These are phyloP conservation scores for Anagyrus pseudococci DNA, from an alignment of 2,888 invertebrate species.

Conservation along the genomic window DNA sequence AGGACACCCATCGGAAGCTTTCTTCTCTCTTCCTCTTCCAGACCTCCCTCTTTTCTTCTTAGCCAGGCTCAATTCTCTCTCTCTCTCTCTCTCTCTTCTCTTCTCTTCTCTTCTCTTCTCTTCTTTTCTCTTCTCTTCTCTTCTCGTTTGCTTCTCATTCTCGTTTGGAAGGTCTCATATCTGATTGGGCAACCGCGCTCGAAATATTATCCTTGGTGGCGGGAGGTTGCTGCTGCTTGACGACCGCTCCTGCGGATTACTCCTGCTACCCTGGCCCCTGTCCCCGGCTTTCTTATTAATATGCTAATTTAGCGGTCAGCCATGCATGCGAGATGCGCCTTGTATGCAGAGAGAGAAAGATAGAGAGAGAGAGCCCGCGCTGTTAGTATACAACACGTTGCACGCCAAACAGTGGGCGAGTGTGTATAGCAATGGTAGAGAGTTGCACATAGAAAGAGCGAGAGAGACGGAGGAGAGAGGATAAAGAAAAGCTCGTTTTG, in stretches of 20 bases:
- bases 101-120: too few species aligned
- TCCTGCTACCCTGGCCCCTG: conserved; percentile 61
- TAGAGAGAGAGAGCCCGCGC: not conserved
- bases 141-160: not conserved
- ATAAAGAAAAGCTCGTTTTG: conserved; percentile 6
- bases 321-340: not conserved
- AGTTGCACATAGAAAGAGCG: not conserved
- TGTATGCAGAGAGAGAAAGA: too few species aligned
- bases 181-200: too few species aligned
- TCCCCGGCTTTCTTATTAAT: conserved; percentile 61
- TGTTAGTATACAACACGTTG: not conserved
- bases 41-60: not conserved
- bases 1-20: conserved; percentile 19
- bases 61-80: not conserved
- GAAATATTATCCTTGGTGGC: conserved; percentile 6
- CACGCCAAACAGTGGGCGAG: not conserved
- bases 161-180: too few species aligned
- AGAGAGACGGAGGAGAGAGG: conserved; percentile 1
- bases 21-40: conserved; percentile 1
- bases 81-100: not conserved
- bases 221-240: not conserved
- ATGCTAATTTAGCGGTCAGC: conserved; percentile 55
- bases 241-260: conserved; percentile 48
- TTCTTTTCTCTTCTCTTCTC: too few species aligned
- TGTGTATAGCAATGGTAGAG: not conserved